phyloP scores from a whole-genome alignment of 1,140 invertebrate species.

The Drosophila truncata region DNA sequence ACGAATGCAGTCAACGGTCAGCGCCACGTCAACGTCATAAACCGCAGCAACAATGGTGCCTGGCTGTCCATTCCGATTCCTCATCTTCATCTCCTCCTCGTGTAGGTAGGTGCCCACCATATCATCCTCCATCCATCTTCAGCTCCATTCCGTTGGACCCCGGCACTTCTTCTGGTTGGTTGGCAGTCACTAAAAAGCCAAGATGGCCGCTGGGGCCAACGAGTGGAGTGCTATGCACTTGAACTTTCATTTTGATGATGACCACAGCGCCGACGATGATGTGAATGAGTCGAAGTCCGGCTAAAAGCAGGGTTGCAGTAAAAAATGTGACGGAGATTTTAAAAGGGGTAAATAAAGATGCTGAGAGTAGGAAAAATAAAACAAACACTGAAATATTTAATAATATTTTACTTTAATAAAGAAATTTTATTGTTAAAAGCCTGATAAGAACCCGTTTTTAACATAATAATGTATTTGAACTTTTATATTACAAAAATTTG shows the following conservation, averaged over 20 bases:
- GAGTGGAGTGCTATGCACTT: conserved; percentile 51
- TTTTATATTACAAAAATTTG: neutral
- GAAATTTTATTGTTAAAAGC: neutral
- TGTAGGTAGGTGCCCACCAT: conserved; percentile 36
- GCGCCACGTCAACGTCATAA: conserved; percentile 75
- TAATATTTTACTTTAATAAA: neutral
- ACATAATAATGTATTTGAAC: neutral
- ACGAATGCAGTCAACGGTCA: conserved; percentile 49
- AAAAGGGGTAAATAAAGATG: neutral
- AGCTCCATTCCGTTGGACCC: conserved; percentile 29
- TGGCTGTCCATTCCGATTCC: conserved; percentile 37
- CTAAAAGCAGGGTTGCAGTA: conserved; percentile 16
- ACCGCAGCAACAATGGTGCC: conserved; percentile 44
- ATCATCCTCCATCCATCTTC: conserved; percentile 31
- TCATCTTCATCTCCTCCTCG: conserved; percentile 36
- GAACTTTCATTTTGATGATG: conserved; percentile 64
- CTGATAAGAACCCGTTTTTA: neutral
- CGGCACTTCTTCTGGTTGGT: conserved; percentile 68
- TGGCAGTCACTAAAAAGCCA: conserved; percentile 57
- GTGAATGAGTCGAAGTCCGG: conserved; percentile 33
- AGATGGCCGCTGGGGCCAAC: conserved; percentile 72
- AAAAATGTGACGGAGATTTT: neutral
- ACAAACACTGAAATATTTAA: neutral
- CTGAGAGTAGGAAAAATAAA: neutral
- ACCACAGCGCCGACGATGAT: conserved; percentile 26